Evolutionary conservation across 2,888 invertebrate species (phyloP).

Genomic region (Bombyx huttoni): DNA sequence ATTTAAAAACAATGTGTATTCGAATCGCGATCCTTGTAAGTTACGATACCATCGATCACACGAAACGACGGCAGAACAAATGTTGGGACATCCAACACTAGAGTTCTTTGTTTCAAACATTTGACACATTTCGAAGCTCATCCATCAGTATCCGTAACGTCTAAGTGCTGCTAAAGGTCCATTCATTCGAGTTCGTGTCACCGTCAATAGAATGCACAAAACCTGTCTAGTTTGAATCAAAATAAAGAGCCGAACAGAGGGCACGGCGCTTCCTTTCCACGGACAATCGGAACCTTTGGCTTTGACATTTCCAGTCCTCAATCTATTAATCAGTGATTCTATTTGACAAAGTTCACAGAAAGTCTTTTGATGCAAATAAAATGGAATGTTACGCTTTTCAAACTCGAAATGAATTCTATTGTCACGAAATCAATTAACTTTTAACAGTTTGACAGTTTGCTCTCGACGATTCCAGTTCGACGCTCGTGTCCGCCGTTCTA

Average conservation of each 20-base stretch:
- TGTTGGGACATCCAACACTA: too few species aligned
- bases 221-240: slow-evolving; percentile 10
- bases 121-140: too few species aligned
- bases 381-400: slow-evolving; percentile 24
- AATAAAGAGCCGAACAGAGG: slow-evolving; percentile 15
- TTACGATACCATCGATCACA: too few species aligned
- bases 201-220: slow-evolving; percentile 6
- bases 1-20: too few species aligned
- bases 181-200: not conserved
- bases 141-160: too few species aligned
- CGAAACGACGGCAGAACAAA: too few species aligned
- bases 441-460: slow-evolving; percentile 25
- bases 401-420: slow-evolving; percentile 19
- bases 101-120: too few species aligned
- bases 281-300: slow-evolving; percentile 22
- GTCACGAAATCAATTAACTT: slow-evolving; percentile 34
- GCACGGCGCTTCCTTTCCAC: slow-evolving; percentile 19
- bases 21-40: too few species aligned
- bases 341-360: slow-evolving; percentile 27
- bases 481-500: not conserved
- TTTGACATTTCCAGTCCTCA: slow-evolving; percentile 22
- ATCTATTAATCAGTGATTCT: slow-evolving; percentile 34
- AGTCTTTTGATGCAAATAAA: slow-evolving; percentile 31
- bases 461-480: slow-evolving; percentile 16
- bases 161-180: not conserved